A percentile compares a stretch with the other conserved stretches of the same genome.
Evolutionary conservation across 2,113 vertebrate genomes (phyloP).

Genomic region (Otis tarda): DNA sequence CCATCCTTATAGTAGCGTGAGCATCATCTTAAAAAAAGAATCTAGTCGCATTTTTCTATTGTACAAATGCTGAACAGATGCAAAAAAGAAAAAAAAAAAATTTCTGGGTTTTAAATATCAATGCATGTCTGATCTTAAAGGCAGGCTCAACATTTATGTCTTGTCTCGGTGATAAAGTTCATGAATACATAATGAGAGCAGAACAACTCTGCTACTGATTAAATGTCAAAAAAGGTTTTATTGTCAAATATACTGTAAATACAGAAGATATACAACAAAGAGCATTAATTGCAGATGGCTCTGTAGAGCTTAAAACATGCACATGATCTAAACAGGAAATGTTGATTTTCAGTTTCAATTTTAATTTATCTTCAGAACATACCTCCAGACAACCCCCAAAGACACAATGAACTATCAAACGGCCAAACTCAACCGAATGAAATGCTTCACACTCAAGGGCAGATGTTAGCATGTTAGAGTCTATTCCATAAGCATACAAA

Average conservation of each 20-base stretch:
- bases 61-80: neutral
- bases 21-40: neutral
- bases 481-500: fast-evolving
- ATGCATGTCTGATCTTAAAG: constrained; percentile 10
- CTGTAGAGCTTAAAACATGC: constrained; percentile 20
- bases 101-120: constrained; percentile 2
- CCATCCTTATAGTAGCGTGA: neutral
- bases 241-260: constrained; percentile 61
- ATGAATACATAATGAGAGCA: constrained; percentile 62
- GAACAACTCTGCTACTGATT: constrained; percentile 65
- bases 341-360: constrained; percentile 15
- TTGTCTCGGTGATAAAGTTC: constrained; percentile 61
- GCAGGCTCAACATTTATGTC: constrained; percentile 52
- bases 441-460: neutral
- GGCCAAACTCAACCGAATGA: neutral
- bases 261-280: constrained; percentile 57
- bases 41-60: neutral
- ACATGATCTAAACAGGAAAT: neutral
- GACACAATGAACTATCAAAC: neutral
- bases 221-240: constrained; percentile 67
- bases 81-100: too few relatives aligned
- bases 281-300: constrained; percentile 41
- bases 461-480: neutral
- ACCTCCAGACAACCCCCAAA: neutral
- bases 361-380: neutral